Conservation (phyloP, 2,797 vertebrate genomes). For the Enteromius fasciolatus region DNA sequence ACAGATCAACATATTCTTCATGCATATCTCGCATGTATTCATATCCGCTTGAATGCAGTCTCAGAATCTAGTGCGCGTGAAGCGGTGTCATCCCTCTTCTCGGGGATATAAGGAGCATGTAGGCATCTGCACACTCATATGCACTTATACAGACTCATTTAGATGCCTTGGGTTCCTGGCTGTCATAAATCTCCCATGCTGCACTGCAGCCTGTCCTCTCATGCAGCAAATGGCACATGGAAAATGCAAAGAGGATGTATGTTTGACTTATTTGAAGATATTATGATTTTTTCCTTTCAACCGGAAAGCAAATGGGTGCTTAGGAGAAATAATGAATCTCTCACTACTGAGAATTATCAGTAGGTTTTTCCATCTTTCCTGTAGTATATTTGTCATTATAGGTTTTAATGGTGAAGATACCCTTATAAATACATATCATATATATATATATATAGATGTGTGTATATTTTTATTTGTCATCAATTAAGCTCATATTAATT, state of each 20-base stretch:
- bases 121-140: constrained; percentile 7
- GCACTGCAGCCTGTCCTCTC: constrained; percentile 82
- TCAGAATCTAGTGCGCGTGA: constrained; percentile 5
- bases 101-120: constrained; percentile 4
- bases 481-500: background rate
- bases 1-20: background rate
- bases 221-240: constrained; percentile 83
- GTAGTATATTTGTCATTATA: background rate
- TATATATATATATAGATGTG: background rate
- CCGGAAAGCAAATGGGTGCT: background rate
- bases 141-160: constrained; percentile 40
- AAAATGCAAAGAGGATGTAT: constrained; percentile 38
- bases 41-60: background rate
- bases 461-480: background rate
- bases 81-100: constrained; percentile 28
- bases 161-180: constrained; percentile 25
- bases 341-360: background rate
- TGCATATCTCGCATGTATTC: background rate
- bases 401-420: background rate
- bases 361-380: background rate
- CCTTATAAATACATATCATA: background rate
- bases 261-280: constrained; percentile 31
- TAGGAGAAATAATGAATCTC: constrained; percentile 5
- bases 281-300: background rate
- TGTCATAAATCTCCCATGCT: constrained; percentile 88